These are phyloP conservation scores for Porites lobata DNA, from an alignment of 92 coral and sea anemone genomes.

Conservation along the genomic window DNA sequence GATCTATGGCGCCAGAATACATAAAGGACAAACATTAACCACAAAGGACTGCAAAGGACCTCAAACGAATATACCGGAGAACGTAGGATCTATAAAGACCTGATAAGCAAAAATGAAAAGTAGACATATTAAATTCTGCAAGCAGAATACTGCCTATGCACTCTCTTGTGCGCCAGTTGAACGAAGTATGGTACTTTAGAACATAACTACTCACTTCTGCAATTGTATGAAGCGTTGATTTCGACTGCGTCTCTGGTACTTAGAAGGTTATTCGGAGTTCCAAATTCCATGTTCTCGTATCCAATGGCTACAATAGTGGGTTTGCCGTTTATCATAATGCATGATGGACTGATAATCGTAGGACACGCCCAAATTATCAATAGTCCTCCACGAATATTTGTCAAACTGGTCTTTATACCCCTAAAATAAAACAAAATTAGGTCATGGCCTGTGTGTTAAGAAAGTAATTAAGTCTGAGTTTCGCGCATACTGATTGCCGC, in stretches of 20 bases:
- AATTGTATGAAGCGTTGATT: constrained; percentile 86
- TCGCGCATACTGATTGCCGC: no score
- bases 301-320: constrained; percentile 84
- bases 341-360: constrained; percentile 85
- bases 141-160: no score
- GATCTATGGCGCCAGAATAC: no score
- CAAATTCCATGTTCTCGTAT: constrained; percentile 67
- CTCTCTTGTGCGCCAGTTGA: no score
- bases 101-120: no score
- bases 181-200: no score
- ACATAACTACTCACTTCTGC: constrained; percentile 33
- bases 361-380: constrained; percentile 72
- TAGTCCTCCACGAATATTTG: constrained; percentile 67
- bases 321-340: constrained; percentile 77
- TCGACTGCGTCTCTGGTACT: constrained; percentile 79
- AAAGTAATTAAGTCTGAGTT: no score
- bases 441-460: constrained; percentile 16
- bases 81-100: no score
- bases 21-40: no score
- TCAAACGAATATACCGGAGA: no score
- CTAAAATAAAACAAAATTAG: constrained; percentile 9
- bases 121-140: no score
- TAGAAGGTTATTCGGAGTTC: constrained; percentile 14
- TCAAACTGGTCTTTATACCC: constrained; percentile 74
- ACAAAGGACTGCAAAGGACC: no score